Base-by-base conservation (phyloP, 2,888 invertebrate genomes). In the Pyralis farinalis region DNA sequence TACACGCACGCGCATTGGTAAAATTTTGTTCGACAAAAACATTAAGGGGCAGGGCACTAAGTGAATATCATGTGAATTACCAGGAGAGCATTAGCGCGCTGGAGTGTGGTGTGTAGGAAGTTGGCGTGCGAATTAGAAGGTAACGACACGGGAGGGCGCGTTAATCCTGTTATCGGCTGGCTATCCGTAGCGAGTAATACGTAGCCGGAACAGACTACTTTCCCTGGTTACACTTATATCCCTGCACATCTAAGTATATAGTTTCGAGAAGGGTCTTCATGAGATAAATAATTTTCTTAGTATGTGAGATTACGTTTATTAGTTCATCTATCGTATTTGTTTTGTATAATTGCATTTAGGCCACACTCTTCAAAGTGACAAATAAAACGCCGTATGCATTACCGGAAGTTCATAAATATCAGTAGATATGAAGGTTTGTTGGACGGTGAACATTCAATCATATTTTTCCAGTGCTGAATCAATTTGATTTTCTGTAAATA, bases 111-210 rank as follows among this genome's bases (percentile, higher is more conserved):
- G 70, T 68, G 70, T 72, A 43, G 69, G 62, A 75, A 81, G 80
- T 81, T 81, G 63, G 72, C 73, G 74, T 76, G 77, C 71, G 74
- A 81, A 82, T 83, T 82, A 80, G 71, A 62, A 64, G 68, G 69
- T 65, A 66, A 64, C 73, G 72, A 71, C 70, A 69, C 60, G 66
- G 68, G 71, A 70, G 76, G 72, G 76, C 64, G 70, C 64, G 63
- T 67, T 83, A 84, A 85, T 84, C 78, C 74, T 71, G 77, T 85
- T 85, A 84, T 80, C 77, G 76, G 67, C 58, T 60, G 67, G 69
- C 73, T 79, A 79, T 74, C 75, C 72, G 62, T 58, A 57, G 58
- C 59, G 52, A 47, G n/a, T n/a, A n/a, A 53, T 53, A 58, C 58
- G 65, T 59, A 55, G 60, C 62, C 58, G 58, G 53, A 62, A 59